Evolutionary conservation across 2,113 vertebrate species (phyloP).

Genomic region (Peromyscus californicus): DNA sequence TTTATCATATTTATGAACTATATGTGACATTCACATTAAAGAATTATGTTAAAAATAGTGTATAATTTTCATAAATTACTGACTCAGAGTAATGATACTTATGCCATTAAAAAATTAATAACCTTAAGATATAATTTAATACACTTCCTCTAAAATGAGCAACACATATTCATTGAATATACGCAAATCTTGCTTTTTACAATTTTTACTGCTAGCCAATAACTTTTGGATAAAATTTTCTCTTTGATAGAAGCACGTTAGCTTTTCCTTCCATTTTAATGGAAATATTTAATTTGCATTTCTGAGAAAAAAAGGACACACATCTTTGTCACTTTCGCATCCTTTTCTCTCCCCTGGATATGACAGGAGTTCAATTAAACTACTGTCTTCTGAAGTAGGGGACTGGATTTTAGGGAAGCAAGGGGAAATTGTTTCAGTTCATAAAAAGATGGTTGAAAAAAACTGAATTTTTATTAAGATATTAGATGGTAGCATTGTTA

Average conservation of each 20-base stretch:
- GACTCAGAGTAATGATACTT: slow-evolving; percentile 10
- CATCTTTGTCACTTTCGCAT: slow-evolving; percentile 54
- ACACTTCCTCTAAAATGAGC: neutral
- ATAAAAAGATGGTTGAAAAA: slow-evolving; percentile 35
- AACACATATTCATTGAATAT: neutral
- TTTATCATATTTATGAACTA: neutral
- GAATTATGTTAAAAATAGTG: slow-evolving; percentile 1
- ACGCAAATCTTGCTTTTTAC: neutral
- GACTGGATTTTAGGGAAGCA: slow-evolving; percentile 13
- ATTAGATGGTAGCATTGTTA: slow-evolving; percentile 42
- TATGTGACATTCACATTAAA: slow-evolving; percentile 28
- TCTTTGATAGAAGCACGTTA: slow-evolving; percentile 33
- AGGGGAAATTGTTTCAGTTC: slow-evolving; percentile 63
- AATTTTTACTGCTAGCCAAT: slow-evolving; percentile 14
- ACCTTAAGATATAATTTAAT: slow-evolving; percentile 25
- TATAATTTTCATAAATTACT: neutral
- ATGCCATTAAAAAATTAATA: slow-evolving; percentile 35
- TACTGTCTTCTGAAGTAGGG: slow-evolving; percentile 25
- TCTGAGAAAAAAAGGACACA: neutral
- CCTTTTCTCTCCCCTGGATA: slow-evolving; percentile 59
- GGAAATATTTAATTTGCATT: slow-evolving; percentile 38
- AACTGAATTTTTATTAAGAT: slow-evolving; percentile 41
- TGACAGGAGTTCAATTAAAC: slow-evolving; percentile 50
- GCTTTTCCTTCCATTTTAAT: slow-evolving; percentile 60
- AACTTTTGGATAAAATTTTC: slow-evolving; percentile 59